Evolutionary conservation across 2,888 invertebrate species (phyloP).

Genomic region (Minunthozetes semirufus): DNA sequence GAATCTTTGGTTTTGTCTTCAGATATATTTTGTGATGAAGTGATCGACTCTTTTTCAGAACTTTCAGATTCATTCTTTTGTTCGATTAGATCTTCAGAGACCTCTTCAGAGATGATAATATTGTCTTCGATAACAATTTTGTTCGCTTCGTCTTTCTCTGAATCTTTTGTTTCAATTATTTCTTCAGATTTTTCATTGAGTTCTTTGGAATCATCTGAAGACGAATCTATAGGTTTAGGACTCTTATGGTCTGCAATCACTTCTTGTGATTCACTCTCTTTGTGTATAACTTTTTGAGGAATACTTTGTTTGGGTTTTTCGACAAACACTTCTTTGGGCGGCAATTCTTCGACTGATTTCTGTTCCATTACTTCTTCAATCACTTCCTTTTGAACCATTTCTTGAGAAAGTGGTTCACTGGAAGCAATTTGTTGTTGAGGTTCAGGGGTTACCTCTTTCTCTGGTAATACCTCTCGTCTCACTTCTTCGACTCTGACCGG

Average conservation of each 20-base stretch:
- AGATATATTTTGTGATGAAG: neutral
- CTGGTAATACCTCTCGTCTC: neutral
- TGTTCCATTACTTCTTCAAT: neutral
- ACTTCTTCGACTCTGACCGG: neutral
- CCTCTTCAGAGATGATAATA: neutral
- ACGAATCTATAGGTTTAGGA: neutral
- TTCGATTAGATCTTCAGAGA: neutral
- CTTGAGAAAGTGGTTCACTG: neutral
- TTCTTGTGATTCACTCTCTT: neutral
- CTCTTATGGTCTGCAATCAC: neutral
- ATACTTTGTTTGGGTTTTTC: neutral
- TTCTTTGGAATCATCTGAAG: neutral
- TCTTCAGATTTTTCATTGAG: slow-evolving; percentile 15
- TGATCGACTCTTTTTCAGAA: slow-evolving; percentile 24
- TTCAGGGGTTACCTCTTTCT: neutral
- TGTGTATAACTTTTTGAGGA: neutral
- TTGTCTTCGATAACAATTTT: neutral
- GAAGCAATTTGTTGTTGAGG: no score
- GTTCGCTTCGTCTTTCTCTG: neutral
- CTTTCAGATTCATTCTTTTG: neutral
- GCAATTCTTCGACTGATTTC: neutral
- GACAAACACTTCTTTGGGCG: neutral
- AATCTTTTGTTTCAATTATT: neutral
- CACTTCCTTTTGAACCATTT: neutral
- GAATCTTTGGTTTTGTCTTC: slow-evolving; percentile 31